Evolutionary conservation across 1,140 invertebrate species (phyloP).

Genomic region (Heliconius eleuchia): DNA sequence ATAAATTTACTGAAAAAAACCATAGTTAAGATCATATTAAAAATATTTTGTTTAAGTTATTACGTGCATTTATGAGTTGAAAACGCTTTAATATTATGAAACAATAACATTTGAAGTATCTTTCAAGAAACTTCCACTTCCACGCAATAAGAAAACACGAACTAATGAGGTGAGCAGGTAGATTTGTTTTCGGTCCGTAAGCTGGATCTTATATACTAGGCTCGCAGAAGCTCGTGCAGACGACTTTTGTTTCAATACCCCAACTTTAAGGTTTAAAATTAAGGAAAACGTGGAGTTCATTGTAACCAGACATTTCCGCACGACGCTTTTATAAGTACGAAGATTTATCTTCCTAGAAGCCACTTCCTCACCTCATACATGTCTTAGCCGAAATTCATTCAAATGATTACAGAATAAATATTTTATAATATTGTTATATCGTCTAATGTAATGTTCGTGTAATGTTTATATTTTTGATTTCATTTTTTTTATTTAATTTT

Average conservation of each 20-base stretch:
- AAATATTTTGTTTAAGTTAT: neutral
- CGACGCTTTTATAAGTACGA: conserved; percentile 16
- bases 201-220: neutral
- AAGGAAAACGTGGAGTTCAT: conserved; percentile 10
- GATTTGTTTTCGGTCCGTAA: conserved; percentile 19
- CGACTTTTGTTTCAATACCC: neutral
- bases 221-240: neutral
- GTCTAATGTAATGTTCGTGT: neutral
- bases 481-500: neutral
- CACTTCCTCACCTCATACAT: conserved; percentile 8
- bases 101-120: conserved; percentile 1
- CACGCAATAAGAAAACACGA: conserved; percentile 17
- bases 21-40: neutral
- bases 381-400: neutral
- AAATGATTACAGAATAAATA: neutral
- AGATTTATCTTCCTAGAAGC: conserved; percentile 23
- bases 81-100: neutral
- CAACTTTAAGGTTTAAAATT: conserved; percentile 3
- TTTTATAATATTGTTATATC: neutral
- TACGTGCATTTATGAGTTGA: neutral
- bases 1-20: too few relatives aligned
- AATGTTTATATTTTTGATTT: neutral
- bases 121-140: conserved; percentile 4
- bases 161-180: conserved; percentile 23
- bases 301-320: conserved; percentile 17